phyloP scores from a whole-genome alignment of 2,888 invertebrate genomes.

The Cheilosia vernalis region DNA sequence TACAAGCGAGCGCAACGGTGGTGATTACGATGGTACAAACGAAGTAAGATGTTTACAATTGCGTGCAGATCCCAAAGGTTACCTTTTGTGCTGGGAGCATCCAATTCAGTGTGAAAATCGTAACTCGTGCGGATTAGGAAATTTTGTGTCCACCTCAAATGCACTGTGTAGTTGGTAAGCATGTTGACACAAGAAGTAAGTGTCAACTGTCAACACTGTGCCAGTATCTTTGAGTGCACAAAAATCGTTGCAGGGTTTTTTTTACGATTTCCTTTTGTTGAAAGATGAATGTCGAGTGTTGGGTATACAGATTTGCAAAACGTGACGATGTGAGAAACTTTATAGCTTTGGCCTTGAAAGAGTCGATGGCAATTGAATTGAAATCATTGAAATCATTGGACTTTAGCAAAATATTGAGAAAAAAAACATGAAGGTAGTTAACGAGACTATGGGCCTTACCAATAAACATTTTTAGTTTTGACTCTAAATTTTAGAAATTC shows the following conservation, averaged over 20 bases:
- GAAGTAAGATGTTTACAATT: no score
- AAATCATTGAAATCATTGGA: no score
- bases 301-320: no score
- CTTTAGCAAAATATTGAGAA: no score
- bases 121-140: conserved; percentile 48
- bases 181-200: background rate
- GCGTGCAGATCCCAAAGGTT: background rate
- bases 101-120: conserved; percentile 65
- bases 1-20: background rate
- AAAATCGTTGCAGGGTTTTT: background rate
- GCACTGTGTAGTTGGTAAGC: background rate
- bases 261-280: background rate
- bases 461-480: no score
- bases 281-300: no score
- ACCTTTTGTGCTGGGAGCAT: conserved; percentile 12
- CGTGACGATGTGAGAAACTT: no score
- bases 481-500: no score
- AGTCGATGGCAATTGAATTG: no score
- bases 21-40: background rate
- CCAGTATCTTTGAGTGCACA: background rate
- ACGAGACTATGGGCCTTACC: no score
- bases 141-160: background rate
- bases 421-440: no score
- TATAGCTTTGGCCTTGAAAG: no score
- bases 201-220: background rate